Base-by-base conservation (phyloP, 1,140 invertebrate genomes). In the Papilio polytes region DNA sequence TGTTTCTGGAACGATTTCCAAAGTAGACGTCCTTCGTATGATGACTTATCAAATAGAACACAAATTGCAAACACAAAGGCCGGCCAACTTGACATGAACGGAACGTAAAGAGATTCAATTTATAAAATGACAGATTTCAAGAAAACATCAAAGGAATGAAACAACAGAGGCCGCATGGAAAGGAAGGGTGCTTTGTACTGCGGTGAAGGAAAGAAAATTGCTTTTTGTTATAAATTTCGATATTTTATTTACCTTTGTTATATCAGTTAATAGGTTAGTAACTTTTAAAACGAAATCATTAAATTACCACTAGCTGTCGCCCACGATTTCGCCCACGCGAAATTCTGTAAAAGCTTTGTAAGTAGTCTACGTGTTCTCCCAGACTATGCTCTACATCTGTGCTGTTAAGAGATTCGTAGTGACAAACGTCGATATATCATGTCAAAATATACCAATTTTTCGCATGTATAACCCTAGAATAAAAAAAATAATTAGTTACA, bases 121-220 rank as follows among this genome's bases (percentile, higher is more conserved):
- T 63, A 26, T 26, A 63, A 63, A 63, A 63, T 63, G 59, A 63
- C 59, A 63, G 59, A 63, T 63, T 63, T 63, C 59, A 63, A 63
- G 20, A 63, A 63, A 63, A 63, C 59, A 63, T 63, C 59, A 63
- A 63, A 63, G 59, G 59, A 26, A 63, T 22, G 20, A 63, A 63
- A 63, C 59, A 63, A 63, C 20, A 12, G 59, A 63, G 59, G 59
- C 20, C 59, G 59, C 22, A 63, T 63, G 20, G 59, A 63, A 63
- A 63, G 59, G 59, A 63, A 63, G 59, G 59, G 59, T 63, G 20
- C 20, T 63, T 63, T 63, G 56, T 20, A 59, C 56, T 22, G 59
- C 22, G 59, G 59, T 22, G 59, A 63, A 63, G 59, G 20, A 22
- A 63, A 63, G 59, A 63, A 26, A 63, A 63, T 63, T 63, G 59